Evolutionary conservation across 2,797 vertebrate species (phyloP), one percentile per base, ranked within the genome.

Genomic region (Pseudopleuronectes americanus): DNA sequence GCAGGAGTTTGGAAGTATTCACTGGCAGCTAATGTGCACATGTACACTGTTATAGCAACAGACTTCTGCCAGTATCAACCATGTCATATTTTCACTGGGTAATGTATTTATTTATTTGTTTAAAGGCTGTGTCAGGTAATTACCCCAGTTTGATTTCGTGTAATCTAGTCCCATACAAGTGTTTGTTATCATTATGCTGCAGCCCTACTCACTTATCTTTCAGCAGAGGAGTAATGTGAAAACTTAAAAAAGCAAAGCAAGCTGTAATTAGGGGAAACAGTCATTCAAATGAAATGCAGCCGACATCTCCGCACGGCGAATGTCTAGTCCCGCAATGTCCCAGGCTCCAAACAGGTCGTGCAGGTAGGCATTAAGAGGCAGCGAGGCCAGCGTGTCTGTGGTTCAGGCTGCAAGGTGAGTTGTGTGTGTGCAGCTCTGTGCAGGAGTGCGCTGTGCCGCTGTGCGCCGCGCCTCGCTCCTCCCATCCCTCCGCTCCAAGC

Each of bases 401-500:
- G 1, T 8, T 8, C 43, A 38, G 56, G 71, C 67, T 70, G 85
- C 75, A 85, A 85, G 86, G 82, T 89, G 88, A 86, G 80, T 49
- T 53, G 73, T 10, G 74, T 53, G 73, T 10, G 74, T 5, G 75
- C 71, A 22, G 81, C 67, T 68, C 65, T 36, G 72, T n/a, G 61
- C 72, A 53, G 77, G 38, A 65, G 87, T 71, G 90, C 81, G 82
- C 83, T 49, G 71, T 38, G 48, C 74, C 6, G 73, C 57, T 36
- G 60, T 54, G 74, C 77, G 71, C 71, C 66, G 49, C 61, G 51
- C 41, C 70, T 53, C 58, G 21, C 67, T 69, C 52, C 60, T 81
- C 91, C 81, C 93, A 89, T 89, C 90, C 92, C 92, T 76, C 61
- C 58, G 67, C 84, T 81, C 64, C 17, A 47, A 77, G 72, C 87